Percentiles rank a stretch among this genome's conserved stretches.
Conservation (phyloP, 2,888 invertebrate genomes). For the Escarpia spicata region DNA sequence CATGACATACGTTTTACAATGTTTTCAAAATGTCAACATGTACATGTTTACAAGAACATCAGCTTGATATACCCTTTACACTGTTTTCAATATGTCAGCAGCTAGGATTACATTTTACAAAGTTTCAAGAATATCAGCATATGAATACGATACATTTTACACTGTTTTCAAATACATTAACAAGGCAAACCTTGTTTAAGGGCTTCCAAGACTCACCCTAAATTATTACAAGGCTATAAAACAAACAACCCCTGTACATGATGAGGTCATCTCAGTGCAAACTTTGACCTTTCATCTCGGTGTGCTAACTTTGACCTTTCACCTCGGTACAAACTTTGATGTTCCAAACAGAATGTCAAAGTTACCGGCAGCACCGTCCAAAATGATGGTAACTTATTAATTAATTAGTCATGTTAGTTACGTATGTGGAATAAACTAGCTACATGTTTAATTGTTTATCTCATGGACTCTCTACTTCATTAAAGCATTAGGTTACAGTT, state of each 20-base stretch:
- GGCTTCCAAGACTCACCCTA: not conserved
- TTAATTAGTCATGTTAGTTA: not conserved
- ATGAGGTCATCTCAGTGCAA: not conserved
- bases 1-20: conserved; percentile 3
- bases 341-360: not conserved
- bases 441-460: not conserved
- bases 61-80: not conserved
- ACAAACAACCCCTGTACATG: not conserved
- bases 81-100: not conserved
- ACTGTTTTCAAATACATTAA: not conserved
- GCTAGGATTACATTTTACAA: not conserved
- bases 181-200: not conserved
- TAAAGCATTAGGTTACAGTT: not conserved
- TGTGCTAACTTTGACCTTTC: not conserved
- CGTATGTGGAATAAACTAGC: not conserved
- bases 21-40: not conserved
- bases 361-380: not conserved
- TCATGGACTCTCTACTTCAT: not conserved
- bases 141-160: not conserved
- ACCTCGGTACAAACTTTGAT: not conserved
- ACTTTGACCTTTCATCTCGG: not conserved
- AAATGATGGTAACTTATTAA: not conserved
- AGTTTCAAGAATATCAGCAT: not conserved
- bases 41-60: too few species aligned
- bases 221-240: not conserved